Evolutionary conservation across 2,888 invertebrate genomes (phyloP).

Genomic region (Hirtodrosophila alboralis): DNA sequence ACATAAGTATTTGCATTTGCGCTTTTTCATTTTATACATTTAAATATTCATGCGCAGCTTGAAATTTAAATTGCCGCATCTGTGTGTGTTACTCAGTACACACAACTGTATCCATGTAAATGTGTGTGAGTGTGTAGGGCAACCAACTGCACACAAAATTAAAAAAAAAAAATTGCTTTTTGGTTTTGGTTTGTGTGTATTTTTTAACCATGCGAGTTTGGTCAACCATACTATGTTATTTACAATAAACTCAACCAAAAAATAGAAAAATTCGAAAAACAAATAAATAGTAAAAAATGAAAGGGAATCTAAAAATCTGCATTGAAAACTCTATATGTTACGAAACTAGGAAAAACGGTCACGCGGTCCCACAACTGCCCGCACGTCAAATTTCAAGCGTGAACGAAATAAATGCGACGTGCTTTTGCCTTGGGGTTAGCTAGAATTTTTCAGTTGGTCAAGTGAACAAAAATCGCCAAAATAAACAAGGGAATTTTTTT

Average conservation of each 20-base stretch:
- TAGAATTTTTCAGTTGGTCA: conserved; percentile 18
- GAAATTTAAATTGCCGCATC: conserved; percentile 67
- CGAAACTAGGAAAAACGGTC: conserved; percentile 6
- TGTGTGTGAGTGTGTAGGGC: conserved; percentile 2
- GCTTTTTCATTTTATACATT: conserved; percentile 68
- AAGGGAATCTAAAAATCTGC: conserved; percentile 1
- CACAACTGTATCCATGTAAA: not conserved
- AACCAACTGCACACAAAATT: conserved; percentile 41
- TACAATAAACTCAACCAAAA: conserved; percentile 37
- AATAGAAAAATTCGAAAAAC: not conserved
- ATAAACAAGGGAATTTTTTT: too few relatives aligned
- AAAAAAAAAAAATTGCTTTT: conserved; percentile 32
- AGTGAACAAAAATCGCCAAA: conserved; percentile 4
- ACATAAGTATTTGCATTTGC: conserved; percentile 61
- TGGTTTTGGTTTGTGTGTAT: conserved; percentile 8
- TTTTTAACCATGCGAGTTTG: conserved; percentile 26
- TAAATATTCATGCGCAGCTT: conserved; percentile 72
- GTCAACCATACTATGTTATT: conserved; percentile 45
- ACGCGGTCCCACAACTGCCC: not conserved
- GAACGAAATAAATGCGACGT: conserved; percentile 30
- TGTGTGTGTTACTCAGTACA: conserved; percentile 19
- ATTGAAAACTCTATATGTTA: conserved; percentile 12
- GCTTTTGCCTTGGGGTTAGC: conserved; percentile 10
- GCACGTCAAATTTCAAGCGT: conserved; percentile 30
- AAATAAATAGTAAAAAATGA: conserved; percentile 8